A percentile compares a stretch with the other conserved stretches of the same genome.
Evolutionary conservation across 1,140 invertebrate species (phyloP).

Genomic region (Carposina sasakii): DNA sequence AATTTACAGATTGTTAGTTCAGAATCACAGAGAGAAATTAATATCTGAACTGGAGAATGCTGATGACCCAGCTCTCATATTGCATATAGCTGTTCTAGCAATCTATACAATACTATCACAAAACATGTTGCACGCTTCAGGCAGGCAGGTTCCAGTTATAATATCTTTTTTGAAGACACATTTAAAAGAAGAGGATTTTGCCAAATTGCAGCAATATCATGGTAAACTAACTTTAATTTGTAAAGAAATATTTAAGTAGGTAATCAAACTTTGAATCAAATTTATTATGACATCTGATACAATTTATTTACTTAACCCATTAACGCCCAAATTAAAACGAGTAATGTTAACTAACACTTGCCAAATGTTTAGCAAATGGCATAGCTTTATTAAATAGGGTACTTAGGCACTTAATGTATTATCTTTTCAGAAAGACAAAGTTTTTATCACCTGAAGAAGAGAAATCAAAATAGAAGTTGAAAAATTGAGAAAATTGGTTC

Average conservation of each 20-base stretch:
- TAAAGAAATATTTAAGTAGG: not conserved
- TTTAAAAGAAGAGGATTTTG: conserved; percentile 77
- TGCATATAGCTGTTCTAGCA: conserved; percentile 87
- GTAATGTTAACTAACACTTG: too few species aligned
- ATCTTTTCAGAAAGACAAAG: too few species aligned
- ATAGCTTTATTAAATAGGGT: too few species aligned
- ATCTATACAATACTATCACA: conserved; percentile 88
- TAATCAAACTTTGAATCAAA: too few species aligned
- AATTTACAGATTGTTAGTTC: conserved; percentile 71
- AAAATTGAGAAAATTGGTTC: too few species aligned
- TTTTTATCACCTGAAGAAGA: too few species aligned
- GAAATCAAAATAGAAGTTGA: too few species aligned
- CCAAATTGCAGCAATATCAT: conserved; percentile 81
- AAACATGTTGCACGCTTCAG: conserved; percentile 90
- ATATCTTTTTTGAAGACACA: conserved; percentile 81
- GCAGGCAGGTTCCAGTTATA: conserved; percentile 89
- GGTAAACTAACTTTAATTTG: conserved; percentile 70
- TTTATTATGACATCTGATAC: too few species aligned
- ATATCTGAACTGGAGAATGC: conserved; percentile 82
- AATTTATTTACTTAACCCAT: too few species aligned
- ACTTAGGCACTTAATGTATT: too few species aligned
- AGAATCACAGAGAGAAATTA: conserved; percentile 86
- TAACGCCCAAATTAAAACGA: too few species aligned
- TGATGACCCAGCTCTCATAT: conserved; percentile 85
- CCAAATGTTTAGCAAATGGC: too few species aligned